These are phyloP conservation scores for Camptogramma bilineatum DNA, from an alignment of 2,888 invertebrate genomes.

Conservation along the genomic window DNA sequence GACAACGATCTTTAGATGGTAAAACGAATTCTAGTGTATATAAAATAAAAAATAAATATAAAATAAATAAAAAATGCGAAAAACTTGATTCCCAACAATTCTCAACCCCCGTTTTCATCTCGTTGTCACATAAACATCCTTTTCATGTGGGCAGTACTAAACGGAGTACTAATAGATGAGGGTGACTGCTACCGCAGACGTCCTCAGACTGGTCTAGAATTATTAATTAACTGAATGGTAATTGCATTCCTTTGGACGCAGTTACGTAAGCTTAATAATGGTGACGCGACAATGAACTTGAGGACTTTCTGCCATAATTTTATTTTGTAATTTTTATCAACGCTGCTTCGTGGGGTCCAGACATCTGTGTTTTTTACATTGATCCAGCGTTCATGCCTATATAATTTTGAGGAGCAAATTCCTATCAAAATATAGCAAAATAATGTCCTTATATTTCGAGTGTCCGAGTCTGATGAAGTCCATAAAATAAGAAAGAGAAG, in stretches of 20 bases:
- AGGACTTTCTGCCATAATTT: conserved; percentile 7
- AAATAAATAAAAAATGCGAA: neutral
- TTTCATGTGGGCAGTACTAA: conserved; percentile 42
- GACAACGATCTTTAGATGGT: no score
- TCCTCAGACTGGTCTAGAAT: conserved; percentile 80
- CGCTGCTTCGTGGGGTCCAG: neutral
- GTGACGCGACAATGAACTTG: conserved; percentile 24
- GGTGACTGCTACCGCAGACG: conserved; percentile 70
- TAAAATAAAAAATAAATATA: neutral
- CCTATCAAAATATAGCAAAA: no score
- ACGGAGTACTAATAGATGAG: conserved; percentile 63
- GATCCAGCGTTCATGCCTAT: no score
- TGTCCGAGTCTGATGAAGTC: no score
- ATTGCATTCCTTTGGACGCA: conserved; percentile 76
- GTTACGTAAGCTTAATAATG: conserved; percentile 60
- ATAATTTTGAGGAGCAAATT: no score
- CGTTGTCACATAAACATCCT: conserved; percentile 15
- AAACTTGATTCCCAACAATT: neutral
- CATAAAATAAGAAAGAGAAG: no score
- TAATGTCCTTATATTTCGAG: no score
- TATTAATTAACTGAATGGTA: conserved; percentile 82
- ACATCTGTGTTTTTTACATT: neutral
- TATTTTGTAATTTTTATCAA: neutral
- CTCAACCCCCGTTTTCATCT: conserved; percentile 4
- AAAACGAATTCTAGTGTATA: no score